Conservation (phyloP, 2,797 vertebrate genomes). For the Halcyon chelicuti region DNA sequence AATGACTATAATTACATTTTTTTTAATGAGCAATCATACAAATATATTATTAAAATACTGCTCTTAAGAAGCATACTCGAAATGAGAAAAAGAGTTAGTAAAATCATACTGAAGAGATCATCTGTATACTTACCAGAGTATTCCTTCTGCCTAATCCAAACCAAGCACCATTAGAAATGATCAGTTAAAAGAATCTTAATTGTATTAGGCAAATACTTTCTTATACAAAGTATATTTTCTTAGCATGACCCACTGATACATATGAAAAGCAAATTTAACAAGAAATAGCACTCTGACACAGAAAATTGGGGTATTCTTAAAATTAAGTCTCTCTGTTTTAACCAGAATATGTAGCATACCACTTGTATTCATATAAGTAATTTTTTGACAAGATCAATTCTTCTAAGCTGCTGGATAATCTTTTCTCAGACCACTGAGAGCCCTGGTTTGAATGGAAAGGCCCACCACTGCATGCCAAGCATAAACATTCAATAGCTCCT, state of each 20-base stretch:
- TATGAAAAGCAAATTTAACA: background rate
- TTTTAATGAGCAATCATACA: constrained; percentile 62
- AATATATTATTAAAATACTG: constrained; percentile 46
- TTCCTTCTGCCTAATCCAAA: background rate
- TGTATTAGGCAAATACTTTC: background rate
- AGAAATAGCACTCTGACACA: background rate
- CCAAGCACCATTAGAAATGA: background rate
- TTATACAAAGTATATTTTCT: background rate
- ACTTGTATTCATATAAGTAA: background rate
- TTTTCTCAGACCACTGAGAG: background rate
- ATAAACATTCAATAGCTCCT: background rate
- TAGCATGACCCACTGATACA: background rate
- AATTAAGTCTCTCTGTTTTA: background rate
- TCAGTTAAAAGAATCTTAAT: constrained; percentile 18
- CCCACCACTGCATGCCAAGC: accelerated
- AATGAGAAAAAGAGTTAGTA: background rate
- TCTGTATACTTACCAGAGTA: background rate
- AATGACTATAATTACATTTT: constrained; percentile 62
- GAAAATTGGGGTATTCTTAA: background rate
- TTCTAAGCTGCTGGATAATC: background rate
- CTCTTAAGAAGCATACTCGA: constrained; percentile 35
- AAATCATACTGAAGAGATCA: background rate
- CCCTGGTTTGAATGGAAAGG: background rate
- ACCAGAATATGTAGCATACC: background rate
- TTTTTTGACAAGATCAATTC: background rate